phyloP scores from a whole-genome alignment of 1,140 invertebrate genomes.

The Drosophila tsacasi region DNA sequence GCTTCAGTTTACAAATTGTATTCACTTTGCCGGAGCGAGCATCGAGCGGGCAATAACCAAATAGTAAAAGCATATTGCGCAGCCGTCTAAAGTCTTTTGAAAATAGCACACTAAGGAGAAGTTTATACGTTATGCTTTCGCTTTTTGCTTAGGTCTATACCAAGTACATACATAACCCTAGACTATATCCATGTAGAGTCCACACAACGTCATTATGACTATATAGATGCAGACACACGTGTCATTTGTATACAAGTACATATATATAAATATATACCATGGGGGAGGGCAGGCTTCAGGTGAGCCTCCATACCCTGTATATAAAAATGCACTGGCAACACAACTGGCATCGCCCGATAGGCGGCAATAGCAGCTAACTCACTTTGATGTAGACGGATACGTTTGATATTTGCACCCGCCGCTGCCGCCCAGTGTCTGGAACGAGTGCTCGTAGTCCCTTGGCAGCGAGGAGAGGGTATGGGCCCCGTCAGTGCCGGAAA shows the following conservation, averaged over 20 bases:
- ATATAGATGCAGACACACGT: conserved; percentile 47
- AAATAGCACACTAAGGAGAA: conserved; percentile 71
- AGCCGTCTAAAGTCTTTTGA: conserved; percentile 74
- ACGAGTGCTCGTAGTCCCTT: conserved; percentile 75
- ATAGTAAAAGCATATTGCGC: conserved; percentile 68
- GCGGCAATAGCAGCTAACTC: conserved; percentile 53
- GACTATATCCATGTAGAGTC: conserved; percentile 44
- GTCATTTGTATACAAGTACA: conserved; percentile 39
- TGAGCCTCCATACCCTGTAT: conserved; percentile 36
- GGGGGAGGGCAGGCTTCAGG: conserved; percentile 18
- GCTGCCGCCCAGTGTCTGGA: conserved; percentile 57
- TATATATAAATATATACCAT: conserved; percentile 53
- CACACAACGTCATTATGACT: conserved; percentile 30
- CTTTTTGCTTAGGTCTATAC: conserved; percentile 36
- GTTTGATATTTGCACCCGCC: conserved; percentile 53
- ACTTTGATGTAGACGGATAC: conserved; percentile 59
- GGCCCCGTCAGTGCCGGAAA: conserved; percentile 73
- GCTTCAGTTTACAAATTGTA: too few relatives aligned
- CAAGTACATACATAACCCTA: conserved; percentile 47
- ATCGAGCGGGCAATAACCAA: conserved; percentile 54
- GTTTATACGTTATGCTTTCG: conserved; percentile 42
- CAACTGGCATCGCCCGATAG: conserved; percentile 21
- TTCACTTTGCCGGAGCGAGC: conserved; percentile 54
- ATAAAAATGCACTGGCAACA: conserved; percentile 66
- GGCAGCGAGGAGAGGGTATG: conserved; percentile 59